phyloP scores from a whole-genome alignment of 2,888 invertebrate species.

The Scaptomyza caliginosa region DNA sequence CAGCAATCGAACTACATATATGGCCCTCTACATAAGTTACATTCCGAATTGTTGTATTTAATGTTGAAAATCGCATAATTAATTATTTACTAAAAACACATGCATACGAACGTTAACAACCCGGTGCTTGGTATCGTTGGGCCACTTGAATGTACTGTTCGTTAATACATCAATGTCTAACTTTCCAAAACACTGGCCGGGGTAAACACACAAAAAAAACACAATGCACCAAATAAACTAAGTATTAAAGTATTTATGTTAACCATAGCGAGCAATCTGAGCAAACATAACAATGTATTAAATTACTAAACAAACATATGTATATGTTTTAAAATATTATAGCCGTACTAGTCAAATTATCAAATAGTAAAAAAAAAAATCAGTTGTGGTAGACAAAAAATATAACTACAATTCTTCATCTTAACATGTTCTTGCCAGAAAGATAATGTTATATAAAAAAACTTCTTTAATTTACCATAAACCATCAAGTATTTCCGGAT shows the following conservation, averaged over 20 bases:
- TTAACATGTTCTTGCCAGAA: too few relatives aligned
- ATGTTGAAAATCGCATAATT: conserved; percentile 52
- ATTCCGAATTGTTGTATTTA: conserved; percentile 70
- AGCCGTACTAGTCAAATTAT: conserved; percentile 74
- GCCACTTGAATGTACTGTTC: too few relatives aligned
- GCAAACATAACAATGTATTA: conserved; percentile 61
- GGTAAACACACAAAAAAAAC: conserved; percentile 51
- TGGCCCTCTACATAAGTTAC: conserved; percentile 36
- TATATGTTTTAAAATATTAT: conserved; percentile 56
- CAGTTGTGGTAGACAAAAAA: conserved; percentile 35
- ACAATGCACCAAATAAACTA: conserved; percentile 53
- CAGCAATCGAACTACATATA: conserved; percentile 8
- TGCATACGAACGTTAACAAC: too few relatives aligned
- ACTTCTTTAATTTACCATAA: too few relatives aligned
- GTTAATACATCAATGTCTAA: too few relatives aligned
- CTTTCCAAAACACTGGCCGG: conserved; percentile 50
- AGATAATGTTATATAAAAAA: too few relatives aligned
- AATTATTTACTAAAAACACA: conserved; percentile 28
- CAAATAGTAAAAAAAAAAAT: conserved; percentile 46
- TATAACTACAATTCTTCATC: too few relatives aligned
- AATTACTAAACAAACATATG: conserved; percentile 40
- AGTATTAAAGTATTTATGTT: conserved; percentile 50
- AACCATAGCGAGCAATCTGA: conserved; percentile 50
- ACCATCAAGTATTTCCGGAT: too few relatives aligned
- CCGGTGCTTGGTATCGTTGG: too few relatives aligned